Evolutionary conservation across 2,113 vertebrate species (phyloP).

Genomic region (Amphiprion percula): DNA sequence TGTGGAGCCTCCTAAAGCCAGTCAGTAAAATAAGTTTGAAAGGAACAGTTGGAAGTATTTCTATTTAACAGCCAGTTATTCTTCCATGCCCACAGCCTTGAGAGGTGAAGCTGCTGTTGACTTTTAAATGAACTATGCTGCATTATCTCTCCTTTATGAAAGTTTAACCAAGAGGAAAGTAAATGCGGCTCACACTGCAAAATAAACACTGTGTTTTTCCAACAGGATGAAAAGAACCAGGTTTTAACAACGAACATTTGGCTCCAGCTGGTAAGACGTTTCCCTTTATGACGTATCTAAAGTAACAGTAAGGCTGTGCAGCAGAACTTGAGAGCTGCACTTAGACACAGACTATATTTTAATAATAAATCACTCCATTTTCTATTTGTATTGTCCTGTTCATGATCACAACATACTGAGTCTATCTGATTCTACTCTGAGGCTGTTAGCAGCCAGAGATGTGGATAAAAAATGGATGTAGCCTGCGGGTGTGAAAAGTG

Average conservation of each 20-base stretch:
- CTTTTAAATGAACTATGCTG: not conserved
- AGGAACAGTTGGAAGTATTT: not conserved
- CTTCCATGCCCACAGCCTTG: not conserved
- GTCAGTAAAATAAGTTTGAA: not conserved
- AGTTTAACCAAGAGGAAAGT: constrained; percentile 3
- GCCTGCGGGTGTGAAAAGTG: too few relatives aligned
- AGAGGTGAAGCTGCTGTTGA: not conserved
- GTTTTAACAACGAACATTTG: constrained; percentile 95
- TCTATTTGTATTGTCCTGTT: too few relatives aligned
- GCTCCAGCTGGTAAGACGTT: constrained; percentile 90
- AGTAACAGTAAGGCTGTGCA: not conserved
- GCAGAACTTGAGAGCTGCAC: not conserved
- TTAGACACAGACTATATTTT: too few relatives aligned
- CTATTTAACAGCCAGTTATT: not conserved
- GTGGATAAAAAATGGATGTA: too few relatives aligned
- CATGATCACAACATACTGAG: too few relatives aligned
- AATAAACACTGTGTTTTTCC: constrained; percentile 10
- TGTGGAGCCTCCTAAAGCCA: not conserved
- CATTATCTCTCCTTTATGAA: not conserved
- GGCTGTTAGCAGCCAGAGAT: too few relatives aligned
- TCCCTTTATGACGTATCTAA: not conserved
- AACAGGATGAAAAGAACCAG: constrained; percentile 98
- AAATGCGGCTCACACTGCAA: not conserved
- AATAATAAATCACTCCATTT: too few relatives aligned
- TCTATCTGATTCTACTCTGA: too few relatives aligned